Base-by-base conservation (phyloP, 92 coral and sea anemone species). In the Porites evermanni region DNA sequence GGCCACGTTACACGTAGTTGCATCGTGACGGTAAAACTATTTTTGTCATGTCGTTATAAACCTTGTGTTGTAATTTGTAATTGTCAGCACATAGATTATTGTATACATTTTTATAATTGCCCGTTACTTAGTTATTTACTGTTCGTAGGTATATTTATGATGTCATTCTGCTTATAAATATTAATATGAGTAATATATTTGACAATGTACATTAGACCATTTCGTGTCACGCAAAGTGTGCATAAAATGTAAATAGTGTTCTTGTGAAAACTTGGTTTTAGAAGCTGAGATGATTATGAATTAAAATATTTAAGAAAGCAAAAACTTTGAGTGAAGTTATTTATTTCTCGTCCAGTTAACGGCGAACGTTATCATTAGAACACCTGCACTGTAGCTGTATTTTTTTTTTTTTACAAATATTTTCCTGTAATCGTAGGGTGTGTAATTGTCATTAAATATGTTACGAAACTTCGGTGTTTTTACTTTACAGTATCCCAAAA, bases 71-170 rank as follows among this genome's bases (percentile, higher is more conserved):
- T 29, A 12, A 26, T 59, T 38, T 77, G 13, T 29, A 7, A 21
- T 23, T 59, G 70, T 83, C 80, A 83, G 73, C 79, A 74, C 8
- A 68, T 80, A 23, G 13, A 54, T 50, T 50, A 47, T 51, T 52
- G 1, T 14, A 10, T 59, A 3, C 16, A 13, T 44, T 50, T 64
- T 64, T 18, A 47, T 17, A 44, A 20, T 20, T 51, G 12, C 4
- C 18, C 44, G 14, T 67, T 1, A 18, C 12, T n/a, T 71, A 68
- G 54, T 68, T 80, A 80, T 80, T 19, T 76, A 47, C 23, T 38
- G 47, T 38, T 38, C 47, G 4, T 38, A 38, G 47, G 47, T 38
- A 32, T 38, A 38, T 38, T 38, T 38, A 38, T 38, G 47, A 38
- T 38, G 47, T 38, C 47, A 4, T 3, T 38, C 47, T 38, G 47